A percentile compares a stretch with the other conserved stretches of the same genome.
phyloP scores from a whole-genome alignment of 35 echinoderm and acorn worm species.

The Lytechinus variegatus region DNA sequence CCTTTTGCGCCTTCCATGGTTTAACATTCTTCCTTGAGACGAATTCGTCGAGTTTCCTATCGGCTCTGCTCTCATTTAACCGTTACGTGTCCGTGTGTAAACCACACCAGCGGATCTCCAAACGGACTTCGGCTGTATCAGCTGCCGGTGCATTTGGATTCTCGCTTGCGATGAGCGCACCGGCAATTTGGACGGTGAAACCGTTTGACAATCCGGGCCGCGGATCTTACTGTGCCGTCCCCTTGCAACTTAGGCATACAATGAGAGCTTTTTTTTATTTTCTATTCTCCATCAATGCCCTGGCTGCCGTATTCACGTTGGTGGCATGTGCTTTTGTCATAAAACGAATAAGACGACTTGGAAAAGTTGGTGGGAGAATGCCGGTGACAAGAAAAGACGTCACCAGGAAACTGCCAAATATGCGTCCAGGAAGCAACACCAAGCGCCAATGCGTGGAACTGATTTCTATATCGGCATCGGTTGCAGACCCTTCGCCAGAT shows the following conservation, averaged over 20 bases:
- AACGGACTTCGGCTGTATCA: background rate
- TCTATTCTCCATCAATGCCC: background rate
- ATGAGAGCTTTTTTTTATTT: background rate
- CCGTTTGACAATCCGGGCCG: background rate
- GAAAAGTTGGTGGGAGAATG: background rate
- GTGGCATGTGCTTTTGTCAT: background rate
- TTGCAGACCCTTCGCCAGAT: background rate
- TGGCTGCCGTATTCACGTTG: background rate
- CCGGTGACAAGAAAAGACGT: background rate
- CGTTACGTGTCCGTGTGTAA: background rate
- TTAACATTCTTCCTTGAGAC: background rate
- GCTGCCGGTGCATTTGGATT: background rate
- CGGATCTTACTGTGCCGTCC: background rate
- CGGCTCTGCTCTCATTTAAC: background rate
- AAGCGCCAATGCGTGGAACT: background rate
- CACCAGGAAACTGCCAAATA: background rate
- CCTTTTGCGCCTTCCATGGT: background rate
- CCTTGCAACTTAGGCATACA: background rate
- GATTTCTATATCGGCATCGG: background rate
- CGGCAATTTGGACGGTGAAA: background rate
- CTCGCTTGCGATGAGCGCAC: background rate
- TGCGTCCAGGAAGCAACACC: background rate
- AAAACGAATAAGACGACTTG: background rate
- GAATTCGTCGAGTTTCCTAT: background rate
- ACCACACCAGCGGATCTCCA: background rate